Percentiles rank a stretch among this genome's conserved stretches.
Evolutionary conservation across 92 coral and sea anemone species (phyloP).

Genomic region (Palythoa heliodiscus): DNA sequence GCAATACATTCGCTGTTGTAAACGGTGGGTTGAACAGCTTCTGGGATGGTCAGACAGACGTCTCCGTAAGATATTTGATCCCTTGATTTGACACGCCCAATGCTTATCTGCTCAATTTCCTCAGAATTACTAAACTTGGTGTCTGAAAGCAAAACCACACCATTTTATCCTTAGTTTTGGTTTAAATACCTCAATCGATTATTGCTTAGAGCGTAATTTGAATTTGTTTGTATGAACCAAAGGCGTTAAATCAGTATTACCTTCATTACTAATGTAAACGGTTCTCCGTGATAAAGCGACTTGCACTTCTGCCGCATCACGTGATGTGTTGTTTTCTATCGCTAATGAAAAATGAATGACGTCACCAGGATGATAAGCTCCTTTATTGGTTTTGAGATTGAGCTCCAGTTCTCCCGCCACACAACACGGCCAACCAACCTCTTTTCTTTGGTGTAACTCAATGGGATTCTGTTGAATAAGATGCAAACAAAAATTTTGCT

Average conservation of each 20-base stretch:
- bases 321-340: slow-evolving; percentile 54
- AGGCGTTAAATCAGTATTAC: slow-evolving; percentile 18
- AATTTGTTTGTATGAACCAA: too few species aligned
- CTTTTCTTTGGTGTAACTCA: slow-evolving; percentile 13
- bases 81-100: slow-evolving; percentile 26
- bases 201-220: neutral
- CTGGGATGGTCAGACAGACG: slow-evolving; percentile 49
- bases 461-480: slow-evolving; percentile 19
- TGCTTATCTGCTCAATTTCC: slow-evolving; percentile 1
- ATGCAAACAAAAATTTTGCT: neutral
- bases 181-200: neutral
- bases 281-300: slow-evolving; percentile 60
- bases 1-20: slow-evolving; percentile 61
- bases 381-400: slow-evolving; percentile 54
- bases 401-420: slow-evolving; percentile 55
- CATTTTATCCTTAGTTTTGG: neutral
- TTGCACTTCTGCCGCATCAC: slow-evolving; percentile 50
- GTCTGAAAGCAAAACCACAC: neutral
- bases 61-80: slow-evolving; percentile 12
- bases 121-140: slow-evolving; percentile 18
- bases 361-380: slow-evolving; percentile 67
- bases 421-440: slow-evolving; percentile 45
- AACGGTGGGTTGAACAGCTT: slow-evolving; percentile 60
- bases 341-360: slow-evolving; percentile 48
- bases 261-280: slow-evolving; percentile 56